A percentile compares a stretch with the other conserved stretches of the same genome.
phyloP scores from a whole-genome alignment of 2,797 vertebrate genomes.

The Myiotriccus ornatus region DNA sequence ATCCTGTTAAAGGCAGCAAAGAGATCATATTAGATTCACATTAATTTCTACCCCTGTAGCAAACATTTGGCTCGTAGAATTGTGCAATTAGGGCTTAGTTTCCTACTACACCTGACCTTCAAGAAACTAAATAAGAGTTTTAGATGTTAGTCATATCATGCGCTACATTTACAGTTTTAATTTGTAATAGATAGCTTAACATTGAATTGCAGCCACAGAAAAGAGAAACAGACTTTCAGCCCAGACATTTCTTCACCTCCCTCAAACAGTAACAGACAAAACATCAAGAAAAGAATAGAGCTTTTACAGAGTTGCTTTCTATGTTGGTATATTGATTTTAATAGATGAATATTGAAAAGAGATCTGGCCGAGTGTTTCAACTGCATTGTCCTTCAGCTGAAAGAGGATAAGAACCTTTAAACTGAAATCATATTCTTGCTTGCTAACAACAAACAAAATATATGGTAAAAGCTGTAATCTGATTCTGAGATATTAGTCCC shows the following conservation, averaged over 20 bases:
- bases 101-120: not conserved
- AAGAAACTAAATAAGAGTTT: not conserved
- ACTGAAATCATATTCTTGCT: not conserved
- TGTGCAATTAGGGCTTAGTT: not conserved
- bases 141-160: not conserved
- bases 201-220: not conserved
- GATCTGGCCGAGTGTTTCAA: not conserved
- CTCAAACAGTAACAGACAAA: not conserved
- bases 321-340: not conserved
- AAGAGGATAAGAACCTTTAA: not conserved
- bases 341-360: not conserved
- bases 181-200: not conserved
- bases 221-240: not conserved
- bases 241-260: not conserved
- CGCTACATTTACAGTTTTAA: not conserved
- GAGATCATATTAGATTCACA: not conserved
- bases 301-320: not conserved
- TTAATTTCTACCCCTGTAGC: not conserved
- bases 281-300: not conserved
- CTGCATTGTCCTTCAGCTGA: not conserved
- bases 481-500: not conserved
- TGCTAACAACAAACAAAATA: not conserved
- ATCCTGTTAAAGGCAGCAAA: not conserved
- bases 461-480: not conserved
- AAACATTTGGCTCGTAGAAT: not conserved